Base-by-base conservation (phyloP, 2,113 vertebrate genomes). In the Eulacestoma nigropectus region DNA sequence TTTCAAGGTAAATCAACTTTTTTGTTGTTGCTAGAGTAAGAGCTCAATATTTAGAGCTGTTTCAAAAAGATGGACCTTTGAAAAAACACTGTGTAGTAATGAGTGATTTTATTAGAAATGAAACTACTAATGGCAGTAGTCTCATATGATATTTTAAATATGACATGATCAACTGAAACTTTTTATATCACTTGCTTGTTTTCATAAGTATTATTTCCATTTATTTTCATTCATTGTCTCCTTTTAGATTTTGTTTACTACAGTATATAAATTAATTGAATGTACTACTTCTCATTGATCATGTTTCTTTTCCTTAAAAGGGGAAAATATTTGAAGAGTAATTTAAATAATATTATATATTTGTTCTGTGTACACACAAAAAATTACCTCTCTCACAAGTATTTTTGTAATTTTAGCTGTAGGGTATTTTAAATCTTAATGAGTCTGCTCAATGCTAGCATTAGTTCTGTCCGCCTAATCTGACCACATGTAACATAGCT, bases 1-100 rank as follows among this genome's bases (percentile, higher is more conserved):
- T 90, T 68, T 56, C 74, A 89, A 95, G 93, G 94, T 96, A 95
- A 95, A 95, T 81, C 30, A 76, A 35, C 46, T 84, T 85, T 84
- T 94, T 94, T 93, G 30, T 73, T 69, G 22, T 84, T 93, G 70
- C n/a, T 89, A 53, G 67, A 69, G 26, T 81, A 64, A 84, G 30
- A 75, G 37, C 15, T 75, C 56, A 53, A 25, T 84, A 35, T 52
- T 86, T 82, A 49, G 68, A 84, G 14, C 11, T 79, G 12, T 75
- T 75, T 80, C 52, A 63, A 87, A 84, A 29, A 59, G 29, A 63
- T 21, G 9, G 35, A n/a, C 15, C 15, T 37, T 63, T 87, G 53
- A 80, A 87, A 89, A 87, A 68, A 35, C 62, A 33, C 13, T 82
- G 16, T 5, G 2, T 53, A 19, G 20, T 70, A 56, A 65, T 72